A percentile compares a stretch with the other conserved stretches of the same genome.
These are phyloP conservation scores for Mya arenaria DNA, from an alignment of 1,140 invertebrate species.

Conservation along the genomic window DNA sequence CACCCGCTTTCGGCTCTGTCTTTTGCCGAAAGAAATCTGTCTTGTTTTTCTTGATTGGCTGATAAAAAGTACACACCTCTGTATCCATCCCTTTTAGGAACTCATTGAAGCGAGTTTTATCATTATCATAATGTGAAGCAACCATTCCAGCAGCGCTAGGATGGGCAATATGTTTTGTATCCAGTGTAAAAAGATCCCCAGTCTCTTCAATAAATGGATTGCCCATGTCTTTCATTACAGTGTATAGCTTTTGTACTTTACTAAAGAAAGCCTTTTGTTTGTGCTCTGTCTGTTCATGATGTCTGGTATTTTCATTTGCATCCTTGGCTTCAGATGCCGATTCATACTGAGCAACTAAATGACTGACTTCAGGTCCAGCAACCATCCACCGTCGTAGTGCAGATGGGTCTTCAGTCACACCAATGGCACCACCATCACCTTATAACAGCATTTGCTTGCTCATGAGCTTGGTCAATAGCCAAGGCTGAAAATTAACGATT, in stretches of 20 bases:
- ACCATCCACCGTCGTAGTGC: slow-evolving; percentile 69
- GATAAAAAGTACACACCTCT: slow-evolving; percentile 29
- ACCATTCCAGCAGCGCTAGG: slow-evolving; percentile 28
- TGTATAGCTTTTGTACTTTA: slow-evolving; percentile 16
- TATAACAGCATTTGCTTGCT: slow-evolving; percentile 70
- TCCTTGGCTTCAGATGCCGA: slow-evolving; percentile 2
- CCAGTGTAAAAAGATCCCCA: slow-evolving; percentile 53
- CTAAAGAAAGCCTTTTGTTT: slow-evolving; percentile 46
- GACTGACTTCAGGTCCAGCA: slow-evolving; percentile 59
- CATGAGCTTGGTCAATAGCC: slow-evolving; percentile 66
- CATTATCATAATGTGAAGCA: slow-evolving; percentile 28
- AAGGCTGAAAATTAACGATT: slow-evolving; percentile 60
- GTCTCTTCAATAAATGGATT: slow-evolving; percentile 58
- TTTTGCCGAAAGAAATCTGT: slow-evolving; percentile 47
- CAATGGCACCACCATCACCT: slow-evolving; percentile 65
- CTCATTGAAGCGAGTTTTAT: slow-evolving; percentile 5
- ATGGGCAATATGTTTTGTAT: slow-evolving; percentile 48
- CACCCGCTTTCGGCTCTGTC: not conserved
- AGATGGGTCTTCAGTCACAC: slow-evolving; percentile 64
- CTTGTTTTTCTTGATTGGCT: slow-evolving; percentile 58
- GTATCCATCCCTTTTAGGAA: slow-evolving; percentile 39
- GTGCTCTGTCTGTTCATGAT: slow-evolving; percentile 38
- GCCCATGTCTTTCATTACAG: slow-evolving; percentile 38
- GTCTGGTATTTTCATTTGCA: not conserved
- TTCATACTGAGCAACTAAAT: slow-evolving; percentile 62